A percentile compares a stretch with the other conserved stretches of the same genome.
Conservation (phyloP, 2,888 invertebrate species). For the Noctua fimbriata region DNA sequence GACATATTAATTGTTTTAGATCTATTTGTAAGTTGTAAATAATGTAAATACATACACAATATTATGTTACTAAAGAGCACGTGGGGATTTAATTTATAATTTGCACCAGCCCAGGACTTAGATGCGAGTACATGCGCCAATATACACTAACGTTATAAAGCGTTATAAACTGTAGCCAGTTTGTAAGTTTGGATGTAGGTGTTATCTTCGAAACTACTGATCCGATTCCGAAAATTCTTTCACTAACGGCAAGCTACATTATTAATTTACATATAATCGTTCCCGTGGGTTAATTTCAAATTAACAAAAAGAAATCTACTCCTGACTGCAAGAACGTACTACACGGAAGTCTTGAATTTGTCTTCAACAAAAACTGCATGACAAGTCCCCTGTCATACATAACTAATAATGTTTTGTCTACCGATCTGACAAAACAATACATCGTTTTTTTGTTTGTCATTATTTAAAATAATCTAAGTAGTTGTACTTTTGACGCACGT, state of each 20-base stretch:
- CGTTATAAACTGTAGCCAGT: too few species aligned
- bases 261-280: too few species aligned
- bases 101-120: too few species aligned
- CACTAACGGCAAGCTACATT: too few species aligned
- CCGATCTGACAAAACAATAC: not conserved
- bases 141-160: too few species aligned
- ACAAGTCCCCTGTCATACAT: not conserved
- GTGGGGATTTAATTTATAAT: too few species aligned
- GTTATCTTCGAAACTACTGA: too few species aligned
- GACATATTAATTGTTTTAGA: not conserved
- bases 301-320: not conserved
- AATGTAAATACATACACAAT: not conserved
- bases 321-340: not conserved
- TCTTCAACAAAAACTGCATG: not conserved
- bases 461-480: not conserved
- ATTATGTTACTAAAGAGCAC: not conserved
- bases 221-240: too few species aligned
- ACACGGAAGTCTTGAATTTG: not conserved
- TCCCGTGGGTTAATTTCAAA: too few species aligned
- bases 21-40: not conserved
- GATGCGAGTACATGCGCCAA: too few species aligned
- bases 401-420: not conserved
- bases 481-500: not conserved
- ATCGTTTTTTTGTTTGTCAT: not conserved
- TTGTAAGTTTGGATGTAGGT: too few species aligned